These are phyloP conservation scores for Drosophila suzukii DNA, from an alignment of 1,140 invertebrate species.

Conservation along the genomic window DNA sequence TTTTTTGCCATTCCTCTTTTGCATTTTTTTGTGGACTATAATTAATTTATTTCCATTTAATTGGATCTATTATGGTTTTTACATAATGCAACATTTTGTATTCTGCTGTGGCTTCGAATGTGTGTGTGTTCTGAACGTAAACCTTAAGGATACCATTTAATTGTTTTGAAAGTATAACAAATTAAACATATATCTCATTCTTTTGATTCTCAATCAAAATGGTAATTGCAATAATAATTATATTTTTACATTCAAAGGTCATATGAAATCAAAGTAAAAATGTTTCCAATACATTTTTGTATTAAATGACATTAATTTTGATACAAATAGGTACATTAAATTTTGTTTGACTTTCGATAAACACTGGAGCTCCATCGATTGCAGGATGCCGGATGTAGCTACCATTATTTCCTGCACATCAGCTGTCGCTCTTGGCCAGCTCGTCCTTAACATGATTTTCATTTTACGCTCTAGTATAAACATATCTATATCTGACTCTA, in stretches of 20 bases:
- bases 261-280: background rate
- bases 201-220: background rate
- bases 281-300: background rate
- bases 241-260: background rate
- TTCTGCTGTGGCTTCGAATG: background rate
- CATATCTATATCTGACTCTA: constrained; percentile 35
- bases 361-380: background rate
- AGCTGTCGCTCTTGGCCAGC: constrained; percentile 6
- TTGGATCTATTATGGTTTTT: constrained; percentile 39
- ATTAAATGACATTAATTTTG: constrained; percentile 37
- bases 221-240: background rate
- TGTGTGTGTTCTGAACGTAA: background rate
- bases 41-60: constrained; percentile 63
- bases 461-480: constrained; percentile 59
- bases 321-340: constrained; percentile 38
- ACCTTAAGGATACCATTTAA: background rate
- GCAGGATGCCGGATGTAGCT: background rate
- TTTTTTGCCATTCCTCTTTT: constrained; percentile 18
- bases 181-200: constrained; percentile 4
- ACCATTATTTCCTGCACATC: constrained; percentile 8
- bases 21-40: constrained; percentile 39
- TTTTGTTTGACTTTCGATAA: constrained; percentile 1
- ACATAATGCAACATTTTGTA: constrained; percentile 15
- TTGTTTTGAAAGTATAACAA: background rate
- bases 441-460: constrained; percentile 41